Evolutionary conservation across 2,888 invertebrate species (phyloP).

Genomic region (Ennomos fuscantarius): DNA sequence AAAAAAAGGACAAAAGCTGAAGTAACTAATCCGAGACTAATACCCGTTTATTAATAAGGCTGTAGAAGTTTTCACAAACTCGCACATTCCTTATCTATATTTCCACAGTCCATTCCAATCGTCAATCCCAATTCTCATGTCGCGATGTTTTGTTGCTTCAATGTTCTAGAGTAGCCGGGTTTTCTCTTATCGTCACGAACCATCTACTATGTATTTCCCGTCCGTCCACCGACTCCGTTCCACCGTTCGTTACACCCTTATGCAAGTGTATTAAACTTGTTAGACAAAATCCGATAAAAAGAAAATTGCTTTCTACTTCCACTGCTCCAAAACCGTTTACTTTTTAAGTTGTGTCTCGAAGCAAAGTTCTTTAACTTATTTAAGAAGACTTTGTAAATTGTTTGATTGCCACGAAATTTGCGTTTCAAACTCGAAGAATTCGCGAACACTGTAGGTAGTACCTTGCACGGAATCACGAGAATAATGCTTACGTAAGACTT

Average conservation of each 20-base stretch:
- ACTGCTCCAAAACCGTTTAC: constrained; percentile 44
- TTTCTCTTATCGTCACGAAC: constrained; percentile 33
- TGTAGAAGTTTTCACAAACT: background rate
- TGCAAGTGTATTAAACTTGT: constrained; percentile 38
- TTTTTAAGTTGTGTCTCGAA: constrained; percentile 50
- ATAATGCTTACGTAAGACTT: constrained; percentile 34
- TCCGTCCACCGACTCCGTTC: constrained; percentile 24
- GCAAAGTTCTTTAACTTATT: constrained; percentile 39
- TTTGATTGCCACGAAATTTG: constrained; percentile 52
- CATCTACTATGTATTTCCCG: constrained; percentile 28
- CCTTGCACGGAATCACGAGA: constrained; percentile 27
- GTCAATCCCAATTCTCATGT: constrained; percentile 3
- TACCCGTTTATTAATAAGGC: too few relatives aligned
- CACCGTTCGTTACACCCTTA: constrained; percentile 32
- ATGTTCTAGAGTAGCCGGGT: constrained; percentile 15
- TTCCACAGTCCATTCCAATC: constrained; percentile 17
- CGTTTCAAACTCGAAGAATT: constrained; percentile 30
- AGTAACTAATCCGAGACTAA: too few relatives aligned
- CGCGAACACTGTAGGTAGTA: constrained; percentile 34
- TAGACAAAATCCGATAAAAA: constrained; percentile 39
- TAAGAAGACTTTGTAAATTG: constrained; percentile 45
- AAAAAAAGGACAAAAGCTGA: too few relatives aligned
- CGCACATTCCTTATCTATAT: constrained; percentile 14
- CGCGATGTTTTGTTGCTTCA: constrained; percentile 18
- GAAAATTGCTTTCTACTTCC: constrained; percentile 40